These are phyloP conservation scores for Noctilio leporinus DNA, from an alignment of 2,113 vertebrate genomes.

Conservation along the genomic window DNA sequence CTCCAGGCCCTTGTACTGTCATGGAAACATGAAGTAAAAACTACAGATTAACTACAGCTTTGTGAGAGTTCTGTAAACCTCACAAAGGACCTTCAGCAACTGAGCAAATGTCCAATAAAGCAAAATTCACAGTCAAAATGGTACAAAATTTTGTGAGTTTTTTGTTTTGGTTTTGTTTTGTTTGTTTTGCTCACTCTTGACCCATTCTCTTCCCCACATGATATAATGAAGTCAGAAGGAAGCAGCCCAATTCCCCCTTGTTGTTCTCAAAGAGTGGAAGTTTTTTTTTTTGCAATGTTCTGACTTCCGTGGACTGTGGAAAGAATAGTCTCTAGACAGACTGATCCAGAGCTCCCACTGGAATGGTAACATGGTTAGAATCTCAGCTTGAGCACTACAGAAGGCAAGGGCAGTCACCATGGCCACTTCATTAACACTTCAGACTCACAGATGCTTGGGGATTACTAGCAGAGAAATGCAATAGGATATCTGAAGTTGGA, in stretches of 20 bases:
- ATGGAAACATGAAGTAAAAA: background rate
- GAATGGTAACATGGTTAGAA: background rate
- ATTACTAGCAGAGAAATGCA: background rate
- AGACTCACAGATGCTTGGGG: background rate
- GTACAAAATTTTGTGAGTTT: background rate
- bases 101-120: background rate
- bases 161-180: no score
- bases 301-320: background rate
- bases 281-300: background rate
- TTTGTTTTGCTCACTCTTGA: background rate
- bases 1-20: background rate
- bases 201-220: background rate
- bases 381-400: background rate
- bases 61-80: background rate
- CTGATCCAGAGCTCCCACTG: background rate
- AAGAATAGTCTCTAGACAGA: background rate
- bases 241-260: no score
- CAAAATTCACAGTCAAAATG: background rate
- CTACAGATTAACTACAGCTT: background rate
- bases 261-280: fast-evolving
- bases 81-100: background rate
- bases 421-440: background rate
- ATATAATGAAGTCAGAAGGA: background rate
- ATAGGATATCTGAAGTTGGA: background rate
- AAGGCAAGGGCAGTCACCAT: background rate